Conservation (phyloP, 2,113 vertebrate species). For the Mobula hypostoma region DNA sequence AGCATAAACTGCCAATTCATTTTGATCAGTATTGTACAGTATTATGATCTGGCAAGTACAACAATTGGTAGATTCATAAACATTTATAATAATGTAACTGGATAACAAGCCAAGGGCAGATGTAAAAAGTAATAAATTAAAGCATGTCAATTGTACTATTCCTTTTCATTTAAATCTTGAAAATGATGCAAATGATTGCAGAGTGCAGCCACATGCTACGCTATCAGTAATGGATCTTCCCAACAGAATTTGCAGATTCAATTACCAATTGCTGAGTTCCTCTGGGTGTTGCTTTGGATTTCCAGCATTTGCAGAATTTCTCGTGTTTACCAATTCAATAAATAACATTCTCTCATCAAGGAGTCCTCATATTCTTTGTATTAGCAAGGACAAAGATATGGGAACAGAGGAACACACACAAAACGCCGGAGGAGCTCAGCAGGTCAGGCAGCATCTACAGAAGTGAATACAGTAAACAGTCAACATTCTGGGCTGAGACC, state of each 20-base stretch:
- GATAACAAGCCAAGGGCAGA: conserved; percentile 20
- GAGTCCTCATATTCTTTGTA: neutral
- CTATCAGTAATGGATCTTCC: neutral
- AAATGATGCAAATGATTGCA: conserved; percentile 17
- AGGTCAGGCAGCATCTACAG: too few relatives aligned
- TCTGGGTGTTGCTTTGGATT: too few relatives aligned
- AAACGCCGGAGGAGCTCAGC: too few relatives aligned
- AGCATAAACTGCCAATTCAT: conserved; percentile 28
- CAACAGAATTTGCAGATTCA: conserved; percentile 27
- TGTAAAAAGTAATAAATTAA: conserved; percentile 36
- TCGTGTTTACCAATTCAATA: too few relatives aligned
- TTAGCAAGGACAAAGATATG: neutral
- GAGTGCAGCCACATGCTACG: neutral
- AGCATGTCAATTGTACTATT: neutral
- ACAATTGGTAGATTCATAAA: conserved; percentile 33
- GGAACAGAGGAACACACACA: too few relatives aligned
- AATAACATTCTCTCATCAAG: neutral
- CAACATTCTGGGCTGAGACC: too few relatives aligned
- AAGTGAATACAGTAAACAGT: too few relatives aligned
- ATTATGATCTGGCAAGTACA: conserved; percentile 21
- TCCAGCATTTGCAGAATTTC: too few relatives aligned
- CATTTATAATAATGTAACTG: conserved; percentile 32
- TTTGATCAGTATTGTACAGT: conserved; percentile 3
- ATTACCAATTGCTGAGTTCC: neutral
- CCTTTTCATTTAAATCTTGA: conserved; percentile 9